Evolutionary conservation across 2,888 invertebrate genomes (phyloP).

Genomic region (Cremastinae sp.): DNA sequence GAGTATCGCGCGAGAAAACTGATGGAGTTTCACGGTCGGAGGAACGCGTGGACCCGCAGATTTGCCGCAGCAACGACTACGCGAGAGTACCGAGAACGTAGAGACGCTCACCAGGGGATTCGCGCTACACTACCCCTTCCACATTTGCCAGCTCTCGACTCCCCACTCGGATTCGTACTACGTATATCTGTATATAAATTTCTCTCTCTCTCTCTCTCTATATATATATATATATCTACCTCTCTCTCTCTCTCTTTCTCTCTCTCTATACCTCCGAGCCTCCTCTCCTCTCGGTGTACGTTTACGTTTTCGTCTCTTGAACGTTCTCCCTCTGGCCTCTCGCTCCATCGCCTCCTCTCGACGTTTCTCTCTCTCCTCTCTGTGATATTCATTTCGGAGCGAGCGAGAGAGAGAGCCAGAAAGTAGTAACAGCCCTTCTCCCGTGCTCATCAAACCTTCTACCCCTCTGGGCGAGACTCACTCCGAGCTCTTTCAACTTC

Average conservation of each 20-base stretch:
- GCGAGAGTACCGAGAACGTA: conserved; percentile 57
- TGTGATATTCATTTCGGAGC: too few relatives aligned
- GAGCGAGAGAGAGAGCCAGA: conserved; percentile 11
- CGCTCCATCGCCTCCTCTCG: conserved; percentile 44
- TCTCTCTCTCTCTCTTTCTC: conserved; percentile 43
- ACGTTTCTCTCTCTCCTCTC: conserved; percentile 24
- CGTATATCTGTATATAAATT: conserved; percentile 63
- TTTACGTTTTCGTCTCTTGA: conserved; percentile 35
- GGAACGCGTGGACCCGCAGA: conserved; percentile 71
- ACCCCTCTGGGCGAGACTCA: conserved; percentile 31
- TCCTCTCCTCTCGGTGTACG: conserved; percentile 2
- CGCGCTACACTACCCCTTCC: conserved; percentile 45
- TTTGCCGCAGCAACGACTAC: conserved; percentile 74
- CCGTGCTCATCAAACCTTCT: conserved; percentile 53
- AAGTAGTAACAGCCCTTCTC: conserved; percentile 19
- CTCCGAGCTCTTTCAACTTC: conserved; percentile 39
- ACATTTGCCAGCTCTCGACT: conserved; percentile 10
- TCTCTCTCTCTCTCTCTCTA: conserved; percentile 39
- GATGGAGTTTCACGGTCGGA: conserved; percentile 58
- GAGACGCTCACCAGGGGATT: conserved; percentile 64
- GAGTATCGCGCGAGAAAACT: conserved; percentile 31
- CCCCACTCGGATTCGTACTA: conserved; percentile 12
- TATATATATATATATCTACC: background rate
- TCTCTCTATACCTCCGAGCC: conserved; percentile 19
- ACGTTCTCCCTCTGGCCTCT: conserved; percentile 57